Percentiles rank a stretch among this genome's conserved stretches.
These are phyloP conservation scores for Catamblyrhynchus diadema DNA, from an alignment of 2,797 vertebrate species.

Conservation along the genomic window DNA sequence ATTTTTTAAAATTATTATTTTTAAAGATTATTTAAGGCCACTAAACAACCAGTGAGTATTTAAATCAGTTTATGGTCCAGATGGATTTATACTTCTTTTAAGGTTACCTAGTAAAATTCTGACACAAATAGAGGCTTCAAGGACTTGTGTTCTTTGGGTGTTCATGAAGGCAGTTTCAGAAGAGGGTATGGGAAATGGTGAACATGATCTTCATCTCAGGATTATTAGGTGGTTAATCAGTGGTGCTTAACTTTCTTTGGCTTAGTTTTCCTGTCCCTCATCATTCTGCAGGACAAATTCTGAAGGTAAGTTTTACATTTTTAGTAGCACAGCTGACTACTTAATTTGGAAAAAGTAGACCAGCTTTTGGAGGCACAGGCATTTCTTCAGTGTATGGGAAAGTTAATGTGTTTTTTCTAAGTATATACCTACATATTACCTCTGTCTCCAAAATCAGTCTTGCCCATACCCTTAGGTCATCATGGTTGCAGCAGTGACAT, in stretches of 20 bases:
- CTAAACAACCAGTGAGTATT: not conserved
- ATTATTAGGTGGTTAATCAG: not conserved
- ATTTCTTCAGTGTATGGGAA: not conserved
- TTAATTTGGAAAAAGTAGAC: not conserved
- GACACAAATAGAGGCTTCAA: not conserved
- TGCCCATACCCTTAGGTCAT: not conserved
- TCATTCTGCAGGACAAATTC: not conserved
- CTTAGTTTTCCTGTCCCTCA: not conserved
- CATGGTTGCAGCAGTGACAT: not conserved
- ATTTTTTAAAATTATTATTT: not conserved
- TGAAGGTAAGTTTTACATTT: not conserved
- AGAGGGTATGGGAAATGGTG: not conserved
- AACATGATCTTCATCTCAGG: not conserved
- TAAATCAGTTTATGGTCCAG: not conserved
- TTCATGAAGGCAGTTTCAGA: not conserved
- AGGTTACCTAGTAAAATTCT: not conserved
- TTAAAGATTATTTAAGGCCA: not conserved
- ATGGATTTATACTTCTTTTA: not conserved
- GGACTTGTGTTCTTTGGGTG: not conserved
- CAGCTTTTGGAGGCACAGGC: not conserved
- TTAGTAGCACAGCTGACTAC: not conserved
- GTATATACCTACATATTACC: not conserved
- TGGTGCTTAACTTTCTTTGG: not conserved
- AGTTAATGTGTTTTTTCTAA: not conserved
- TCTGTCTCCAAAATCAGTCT: not conserved